Conservation (phyloP, 2,888 invertebrate genomes). For the Mystacides longicornis region DNA sequence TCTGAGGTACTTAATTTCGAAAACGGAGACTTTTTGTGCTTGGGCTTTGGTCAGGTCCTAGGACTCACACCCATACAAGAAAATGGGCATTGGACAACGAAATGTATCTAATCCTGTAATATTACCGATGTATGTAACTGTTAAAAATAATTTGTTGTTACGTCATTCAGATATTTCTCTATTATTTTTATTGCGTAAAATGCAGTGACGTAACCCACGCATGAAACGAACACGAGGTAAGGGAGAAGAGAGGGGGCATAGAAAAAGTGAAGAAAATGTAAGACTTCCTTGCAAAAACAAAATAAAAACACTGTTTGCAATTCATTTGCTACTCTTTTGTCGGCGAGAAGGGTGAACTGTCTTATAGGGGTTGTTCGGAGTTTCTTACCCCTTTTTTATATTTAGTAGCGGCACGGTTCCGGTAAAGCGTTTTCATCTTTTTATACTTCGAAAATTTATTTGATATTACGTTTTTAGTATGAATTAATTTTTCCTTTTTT, state of each 20-base stretch:
- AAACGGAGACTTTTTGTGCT: no score
- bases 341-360: conserved; percentile 14
- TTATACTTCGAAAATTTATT: conserved; percentile 20
- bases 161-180: not conserved
- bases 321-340: conserved; percentile 41
- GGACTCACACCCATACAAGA: no score
- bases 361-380: conserved; percentile 15
- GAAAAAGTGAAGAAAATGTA: conserved; percentile 49
- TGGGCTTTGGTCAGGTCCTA: no score
- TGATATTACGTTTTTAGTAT: conserved; percentile 22
- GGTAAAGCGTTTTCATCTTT: not conserved
- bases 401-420: not conserved
- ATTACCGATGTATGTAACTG: not conserved
- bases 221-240: conserved; percentile 36
- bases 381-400: conserved; percentile 20
- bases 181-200: not conserved
- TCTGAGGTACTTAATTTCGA: no score
- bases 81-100: no score
- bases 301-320: conserved; percentile 55
- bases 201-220: conserved; percentile 38
- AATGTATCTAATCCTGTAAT: not conserved
- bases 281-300: conserved; percentile 51
- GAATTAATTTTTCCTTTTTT: conserved; percentile 15
- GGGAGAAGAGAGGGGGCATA: conserved; percentile 34
- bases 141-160: not conserved